Percentiles rank a stretch among this genome's conserved stretches.
Conservation (phyloP, 2,888 invertebrate genomes). For the Orgyia antiqua region DNA sequence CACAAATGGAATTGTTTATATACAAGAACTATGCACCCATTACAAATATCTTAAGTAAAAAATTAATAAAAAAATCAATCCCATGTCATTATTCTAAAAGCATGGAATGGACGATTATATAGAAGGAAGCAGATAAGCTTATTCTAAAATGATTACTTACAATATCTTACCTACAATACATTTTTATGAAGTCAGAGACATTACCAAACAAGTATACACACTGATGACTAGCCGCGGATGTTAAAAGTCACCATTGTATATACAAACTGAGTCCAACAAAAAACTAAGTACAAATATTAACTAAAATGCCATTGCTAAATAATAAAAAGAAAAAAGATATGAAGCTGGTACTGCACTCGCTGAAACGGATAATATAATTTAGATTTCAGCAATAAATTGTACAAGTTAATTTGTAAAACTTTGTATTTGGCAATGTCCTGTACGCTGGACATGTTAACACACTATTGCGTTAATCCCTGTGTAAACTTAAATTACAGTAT, state of each 20-base stretch:
- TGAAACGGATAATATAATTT: slow-evolving; percentile 1
- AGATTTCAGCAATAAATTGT: slow-evolving; percentile 6
- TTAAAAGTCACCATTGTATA: slow-evolving; percentile 3
- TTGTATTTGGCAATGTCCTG: slow-evolving; percentile 14
- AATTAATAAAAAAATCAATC: slow-evolving; percentile 22
- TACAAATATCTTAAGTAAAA: slow-evolving; percentile 33
- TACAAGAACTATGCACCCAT: slow-evolving; percentile 56
- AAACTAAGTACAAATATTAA: slow-evolving; percentile 24
- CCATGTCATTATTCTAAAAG: slow-evolving; percentile 38
- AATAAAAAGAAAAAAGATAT: not conserved
- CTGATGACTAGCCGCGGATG: slow-evolving; percentile 6
- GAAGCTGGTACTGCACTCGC: slow-evolving; percentile 1
- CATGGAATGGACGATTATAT: slow-evolving; percentile 55
- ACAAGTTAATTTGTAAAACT: slow-evolving; percentile 20
- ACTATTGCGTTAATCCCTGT: slow-evolving; percentile 64
- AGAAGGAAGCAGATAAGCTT: slow-evolving; percentile 47
- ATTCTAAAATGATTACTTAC: slow-evolving; percentile 50
- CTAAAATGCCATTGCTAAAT: not conserved
- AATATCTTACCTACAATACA: slow-evolving; percentile 53
- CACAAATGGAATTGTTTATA: slow-evolving; percentile 42
- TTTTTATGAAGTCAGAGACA: slow-evolving; percentile 50
- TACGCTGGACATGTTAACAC: too few relatives aligned
- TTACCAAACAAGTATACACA: slow-evolving; percentile 22
- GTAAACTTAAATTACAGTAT: slow-evolving; percentile 47
- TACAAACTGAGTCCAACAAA: slow-evolving; percentile 12